Conservation (phyloP, 2,113 vertebrate species). For the Collichthys lucidus region DNA sequence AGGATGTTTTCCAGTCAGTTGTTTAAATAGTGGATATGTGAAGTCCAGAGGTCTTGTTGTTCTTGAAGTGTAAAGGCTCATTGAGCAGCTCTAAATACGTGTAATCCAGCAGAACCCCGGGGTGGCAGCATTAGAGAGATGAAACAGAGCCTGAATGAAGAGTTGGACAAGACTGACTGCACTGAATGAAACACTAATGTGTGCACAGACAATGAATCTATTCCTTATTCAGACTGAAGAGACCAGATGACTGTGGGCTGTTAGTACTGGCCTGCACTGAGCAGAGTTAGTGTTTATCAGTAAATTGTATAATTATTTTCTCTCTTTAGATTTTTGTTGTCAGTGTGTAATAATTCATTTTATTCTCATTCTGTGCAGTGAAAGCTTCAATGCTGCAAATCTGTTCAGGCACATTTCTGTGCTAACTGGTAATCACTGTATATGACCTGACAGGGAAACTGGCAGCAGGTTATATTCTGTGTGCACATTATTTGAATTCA, state of each 20-base stretch:
- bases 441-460: background rate
- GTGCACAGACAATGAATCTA: background rate
- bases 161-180: background rate
- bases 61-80: too few species aligned
- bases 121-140: constrained; percentile 34
- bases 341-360: too few species aligned
- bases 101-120: constrained; percentile 35
- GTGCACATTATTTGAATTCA: background rate
- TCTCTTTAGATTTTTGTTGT: too few species aligned
- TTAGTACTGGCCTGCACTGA: too few species aligned
- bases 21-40: constrained; percentile 12
- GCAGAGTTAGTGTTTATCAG: background rate
- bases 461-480: background rate
- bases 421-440: too few species aligned
- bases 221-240: background rate
- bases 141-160: constrained; percentile 17
- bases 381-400: too few species aligned
- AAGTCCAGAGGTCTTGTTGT: constrained; percentile 6
- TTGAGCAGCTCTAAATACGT: constrained; percentile 42
- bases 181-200: constrained; percentile 16
- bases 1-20: background rate
- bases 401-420: too few species aligned
- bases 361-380: too few species aligned
- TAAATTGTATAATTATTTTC: too few species aligned
- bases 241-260: too few species aligned